These are phyloP conservation scores for Agriopis marginaria DNA, from an alignment of 2,888 invertebrate genomes.

Conservation along the genomic window DNA sequence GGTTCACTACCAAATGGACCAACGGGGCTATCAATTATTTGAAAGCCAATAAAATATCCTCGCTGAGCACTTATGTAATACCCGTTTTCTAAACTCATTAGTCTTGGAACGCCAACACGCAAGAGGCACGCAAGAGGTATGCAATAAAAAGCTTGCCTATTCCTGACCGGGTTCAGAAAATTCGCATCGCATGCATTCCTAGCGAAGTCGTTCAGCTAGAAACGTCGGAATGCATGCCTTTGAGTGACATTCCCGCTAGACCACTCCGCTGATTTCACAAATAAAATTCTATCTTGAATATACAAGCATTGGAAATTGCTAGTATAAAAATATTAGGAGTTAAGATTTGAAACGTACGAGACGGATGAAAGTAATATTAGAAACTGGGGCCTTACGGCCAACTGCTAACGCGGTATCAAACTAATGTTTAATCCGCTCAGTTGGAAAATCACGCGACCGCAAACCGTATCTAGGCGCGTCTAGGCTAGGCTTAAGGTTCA, in stretches of 20 bases:
- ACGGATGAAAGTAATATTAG: too few relatives aligned
- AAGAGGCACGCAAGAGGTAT: slow-evolving; percentile 22
- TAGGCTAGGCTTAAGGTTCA: too few relatives aligned
- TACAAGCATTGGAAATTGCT: slow-evolving; percentile 11
- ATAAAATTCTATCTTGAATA: slow-evolving; percentile 15
- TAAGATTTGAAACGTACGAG: neutral
- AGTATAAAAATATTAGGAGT: slow-evolving; percentile 10
- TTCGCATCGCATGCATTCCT: slow-evolving; percentile 48
- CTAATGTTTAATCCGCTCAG: too few relatives aligned
- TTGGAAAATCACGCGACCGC: too few relatives aligned
- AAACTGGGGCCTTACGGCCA: too few relatives aligned
- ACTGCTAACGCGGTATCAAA: too few relatives aligned
- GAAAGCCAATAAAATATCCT: neutral
- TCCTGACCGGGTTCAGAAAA: slow-evolving; percentile 39
- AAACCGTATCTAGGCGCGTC: too few relatives aligned
- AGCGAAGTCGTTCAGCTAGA: slow-evolving; percentile 42
- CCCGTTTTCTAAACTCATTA: slow-evolving; percentile 26
- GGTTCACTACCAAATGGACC: too few relatives aligned
- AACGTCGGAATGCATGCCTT: slow-evolving; percentile 43
- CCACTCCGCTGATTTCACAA: slow-evolving; percentile 36
- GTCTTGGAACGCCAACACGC: slow-evolving; percentile 21
- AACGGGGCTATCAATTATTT: neutral
- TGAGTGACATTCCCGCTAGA: slow-evolving; percentile 34
- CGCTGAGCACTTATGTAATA: neutral
- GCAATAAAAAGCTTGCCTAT: slow-evolving; percentile 30